These are phyloP conservation scores for Drosophila rufa DNA, from an alignment of 1,140 invertebrate genomes.

Conservation along the genomic window DNA sequence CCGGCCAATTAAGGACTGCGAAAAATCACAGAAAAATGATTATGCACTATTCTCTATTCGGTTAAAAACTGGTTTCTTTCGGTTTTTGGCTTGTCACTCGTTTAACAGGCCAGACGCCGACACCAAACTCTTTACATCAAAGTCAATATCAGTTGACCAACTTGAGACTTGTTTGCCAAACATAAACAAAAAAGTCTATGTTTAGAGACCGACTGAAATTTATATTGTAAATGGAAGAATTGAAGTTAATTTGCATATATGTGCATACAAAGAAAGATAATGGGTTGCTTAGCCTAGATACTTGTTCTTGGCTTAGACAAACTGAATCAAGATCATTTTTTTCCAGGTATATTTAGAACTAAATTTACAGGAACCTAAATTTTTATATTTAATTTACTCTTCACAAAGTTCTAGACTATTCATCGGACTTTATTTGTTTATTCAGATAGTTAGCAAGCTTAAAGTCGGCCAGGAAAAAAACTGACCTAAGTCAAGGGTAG, in stretches of 20 bases:
- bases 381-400: neutral
- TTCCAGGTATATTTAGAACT: neutral
- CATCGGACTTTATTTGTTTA: constrained; percentile 14
- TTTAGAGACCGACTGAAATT: neutral
- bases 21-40: constrained; percentile 26
- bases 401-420: constrained; percentile 2
- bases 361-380: neutral
- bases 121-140: constrained; percentile 52
- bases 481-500: constrained; percentile 55
- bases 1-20: constrained; percentile 46
- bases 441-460: constrained; percentile 20
- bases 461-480: constrained; percentile 18
- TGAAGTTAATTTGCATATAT: constrained; percentile 33
- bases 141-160: constrained; percentile 59
- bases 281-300: constrained; percentile 24
- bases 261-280: constrained; percentile 9
- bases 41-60: constrained; percentile 30
- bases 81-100: constrained; percentile 20
- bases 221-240: constrained; percentile 18
- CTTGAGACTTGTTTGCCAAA: constrained; percentile 53
- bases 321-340: neutral
- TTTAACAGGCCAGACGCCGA: constrained; percentile 11
- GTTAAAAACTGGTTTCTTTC: constrained; percentile 53
- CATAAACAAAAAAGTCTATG: constrained; percentile 20
- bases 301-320: neutral